Evolutionary conservation across 92 coral and sea anemone species (phyloP), one percentile per base, ranked within the genome.

Genomic region (Scolanthus callimorphus): DNA sequence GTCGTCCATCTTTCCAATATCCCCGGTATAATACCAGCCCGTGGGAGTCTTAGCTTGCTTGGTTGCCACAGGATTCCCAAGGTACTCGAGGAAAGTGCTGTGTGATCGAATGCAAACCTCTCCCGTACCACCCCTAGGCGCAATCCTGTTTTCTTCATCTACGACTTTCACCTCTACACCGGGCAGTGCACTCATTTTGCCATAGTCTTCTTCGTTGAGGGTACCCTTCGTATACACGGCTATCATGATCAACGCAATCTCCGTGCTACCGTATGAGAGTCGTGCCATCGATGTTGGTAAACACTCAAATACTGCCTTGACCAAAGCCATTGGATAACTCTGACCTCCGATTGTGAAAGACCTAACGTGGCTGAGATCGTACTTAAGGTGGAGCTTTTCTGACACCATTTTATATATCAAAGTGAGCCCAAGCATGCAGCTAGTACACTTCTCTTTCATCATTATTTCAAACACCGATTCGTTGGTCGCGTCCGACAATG

Each of bases 1-100:
- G 8, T 51, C 71, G 6, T 48, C 50, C 71, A 65, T 65, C 31
- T 39, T 65, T 45, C 71, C 71, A 30, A 26, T 49, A 65, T 65
- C 71, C 29, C 25, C 13, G 11, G 71, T 51, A 25, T 28, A 21
- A 8, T 49, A 11, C 71, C 71, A 65, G 13, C 71, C 71, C 10
- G 59, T 25, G 21, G 50, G 31, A 0, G 71, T n/a, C 29, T 65
- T 65, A 4, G 21, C 37, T 22, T 11, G 25, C 15, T 49, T 10
- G 19, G 71, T 65, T 51, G 45, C 57, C 27, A 29, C 50, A 8
- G 60, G 49, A 31, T 65, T 65, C 17, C 61, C 61, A 23, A 65
- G 27, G 37, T 65, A 65, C 3, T 37, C 51, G 20, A 22, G 25
- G 49, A 65, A 65, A 3, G 24, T 39, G n/a, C 34, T 29, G 10